Percentiles rank a stretch among this genome's conserved stretches.
Conservation (phyloP, 2,888 invertebrate species). For the Cantharis flavilabris region DNA sequence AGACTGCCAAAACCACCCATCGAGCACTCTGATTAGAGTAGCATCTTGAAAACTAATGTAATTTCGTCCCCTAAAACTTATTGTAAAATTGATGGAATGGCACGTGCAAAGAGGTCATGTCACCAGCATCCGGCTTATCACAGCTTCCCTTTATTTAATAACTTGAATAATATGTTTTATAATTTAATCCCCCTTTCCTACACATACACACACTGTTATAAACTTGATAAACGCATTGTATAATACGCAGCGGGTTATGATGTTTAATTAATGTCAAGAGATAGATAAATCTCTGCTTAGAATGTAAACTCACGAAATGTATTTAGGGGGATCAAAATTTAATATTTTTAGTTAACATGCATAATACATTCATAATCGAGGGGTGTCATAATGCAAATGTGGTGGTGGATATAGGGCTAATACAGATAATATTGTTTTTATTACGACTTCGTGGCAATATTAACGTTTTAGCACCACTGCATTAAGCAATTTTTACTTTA, state of each 20-base stretch:
- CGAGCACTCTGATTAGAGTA: background rate
- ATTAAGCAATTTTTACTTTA: too few relatives aligned
- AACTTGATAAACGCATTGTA: background rate
- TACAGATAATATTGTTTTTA: too few relatives aligned
- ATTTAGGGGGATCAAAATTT: background rate
- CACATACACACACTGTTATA: conserved; percentile 1
- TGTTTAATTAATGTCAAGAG: background rate
- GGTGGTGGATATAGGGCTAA: background rate
- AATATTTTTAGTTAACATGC: background rate
- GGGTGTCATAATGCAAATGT: background rate
- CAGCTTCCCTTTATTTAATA: conserved; percentile 27
- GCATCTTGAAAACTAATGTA: background rate
- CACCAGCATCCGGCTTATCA: conserved; percentile 30
- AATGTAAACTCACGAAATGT: background rate
- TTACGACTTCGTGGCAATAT: too few relatives aligned
- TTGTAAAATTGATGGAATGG: conserved; percentile 8
- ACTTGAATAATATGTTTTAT: conserved; percentile 17
- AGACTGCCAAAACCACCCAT: background rate
- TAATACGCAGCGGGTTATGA: background rate
- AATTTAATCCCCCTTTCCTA: conserved; percentile 19
- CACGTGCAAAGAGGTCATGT: conserved; percentile 29
- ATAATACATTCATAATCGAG: background rate
- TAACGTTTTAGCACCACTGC: too few relatives aligned
- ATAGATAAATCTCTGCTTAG: background rate
- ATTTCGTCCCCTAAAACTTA: background rate